These are phyloP conservation scores for Galaxias olidus DNA, from an alignment of 2,797 vertebrate species.

Conservation along the genomic window DNA sequence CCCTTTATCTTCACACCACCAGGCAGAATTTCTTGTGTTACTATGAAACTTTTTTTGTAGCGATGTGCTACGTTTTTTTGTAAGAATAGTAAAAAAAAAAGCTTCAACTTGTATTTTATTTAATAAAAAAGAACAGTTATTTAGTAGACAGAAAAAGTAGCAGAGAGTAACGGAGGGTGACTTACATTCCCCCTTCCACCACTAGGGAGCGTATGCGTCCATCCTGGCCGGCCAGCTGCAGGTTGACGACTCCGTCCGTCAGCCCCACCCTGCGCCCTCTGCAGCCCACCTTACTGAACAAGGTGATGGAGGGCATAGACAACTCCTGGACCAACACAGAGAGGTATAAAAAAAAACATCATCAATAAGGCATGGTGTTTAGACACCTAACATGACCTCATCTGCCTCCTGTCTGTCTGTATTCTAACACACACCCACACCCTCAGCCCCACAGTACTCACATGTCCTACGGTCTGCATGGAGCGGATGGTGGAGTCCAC, in stretches of 20 bases:
- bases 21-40: conserved; percentile 29
- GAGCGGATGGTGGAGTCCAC: conserved; percentile 78
- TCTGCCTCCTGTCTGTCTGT: not conserved
- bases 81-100: not conserved
- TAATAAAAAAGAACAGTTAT: not conserved
- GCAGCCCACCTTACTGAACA: conserved; percentile 86
- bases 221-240: conserved; percentile 79
- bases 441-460: conserved; percentile 70
- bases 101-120: not conserved
- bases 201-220: conserved; percentile 82
- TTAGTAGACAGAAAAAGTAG: no score
- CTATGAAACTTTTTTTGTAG: conserved; percentile 4
- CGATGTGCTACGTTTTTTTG: not conserved
- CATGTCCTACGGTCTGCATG: conserved; percentile 79
- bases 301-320: conserved; percentile 84
- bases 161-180: conserved; percentile 30
- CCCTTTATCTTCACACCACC: not conserved
- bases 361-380: not conserved
- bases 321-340: conserved; percentile 78
- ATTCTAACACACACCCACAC: conserved; percentile 2
- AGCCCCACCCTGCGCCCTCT: conserved; percentile 84
- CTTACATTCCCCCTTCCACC: conserved; percentile 92
- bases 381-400: no score
- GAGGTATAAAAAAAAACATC: not conserved
- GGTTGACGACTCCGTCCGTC: conserved; percentile 73